Conservation (phyloP, 2,888 invertebrate species). For the Theodoxus fluviatilis region DNA sequence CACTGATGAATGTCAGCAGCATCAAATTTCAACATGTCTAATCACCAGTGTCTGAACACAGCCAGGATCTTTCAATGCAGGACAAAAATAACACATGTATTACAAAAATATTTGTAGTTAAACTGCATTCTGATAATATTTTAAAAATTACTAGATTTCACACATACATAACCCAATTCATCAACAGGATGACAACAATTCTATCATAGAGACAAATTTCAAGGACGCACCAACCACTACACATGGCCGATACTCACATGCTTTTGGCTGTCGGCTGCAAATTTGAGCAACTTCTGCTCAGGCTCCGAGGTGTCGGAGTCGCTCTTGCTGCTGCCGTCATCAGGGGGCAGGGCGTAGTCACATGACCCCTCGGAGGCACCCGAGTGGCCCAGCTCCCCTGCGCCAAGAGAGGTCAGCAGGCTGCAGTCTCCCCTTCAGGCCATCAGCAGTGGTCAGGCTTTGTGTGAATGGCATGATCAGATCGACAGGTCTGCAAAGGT, state of each 20-base stretch:
- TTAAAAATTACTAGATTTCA: not conserved
- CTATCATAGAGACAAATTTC: too few relatives aligned
- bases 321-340: conserved; percentile 76
- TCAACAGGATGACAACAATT: not conserved
- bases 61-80: too few relatives aligned
- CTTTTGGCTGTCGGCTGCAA: conserved; percentile 48
- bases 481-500: too few relatives aligned
- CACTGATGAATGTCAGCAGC: too few relatives aligned
- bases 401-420: conserved; percentile 12
- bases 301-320: conserved; percentile 69
- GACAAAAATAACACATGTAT: too few relatives aligned
- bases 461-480: too few relatives aligned
- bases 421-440: conserved; percentile 33
- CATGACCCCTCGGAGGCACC: conserved; percentile 78
- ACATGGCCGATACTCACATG: conserved; percentile 37
- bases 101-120: too few relatives aligned
- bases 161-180: not conserved
- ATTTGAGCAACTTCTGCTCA: conserved; percentile 61
- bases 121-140: too few relatives aligned
- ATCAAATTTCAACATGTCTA: too few relatives aligned
- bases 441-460: not conserved
- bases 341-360: conserved; percentile 95
- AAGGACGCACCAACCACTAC: not conserved
- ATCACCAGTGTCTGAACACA: too few relatives aligned
- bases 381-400: not conserved